phyloP scores from a whole-genome alignment of 2,113 vertebrate genomes.

The Mionectes macconnelli region DNA sequence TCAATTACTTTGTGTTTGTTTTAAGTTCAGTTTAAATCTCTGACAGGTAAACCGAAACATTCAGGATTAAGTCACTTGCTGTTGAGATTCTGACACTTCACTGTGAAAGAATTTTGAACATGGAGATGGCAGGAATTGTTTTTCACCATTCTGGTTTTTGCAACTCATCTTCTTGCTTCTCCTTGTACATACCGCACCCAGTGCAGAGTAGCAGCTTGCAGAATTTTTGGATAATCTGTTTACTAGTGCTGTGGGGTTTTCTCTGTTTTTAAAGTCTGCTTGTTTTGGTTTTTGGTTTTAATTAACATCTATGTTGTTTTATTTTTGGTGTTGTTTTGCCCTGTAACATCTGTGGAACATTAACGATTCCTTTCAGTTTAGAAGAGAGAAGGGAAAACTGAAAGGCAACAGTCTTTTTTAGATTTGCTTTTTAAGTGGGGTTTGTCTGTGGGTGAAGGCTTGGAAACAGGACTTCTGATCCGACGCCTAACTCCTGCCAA shows the following conservation, averaged over 20 bases:
- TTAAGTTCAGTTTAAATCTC: not conserved
- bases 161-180: not conserved
- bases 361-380: not conserved
- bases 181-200: too few relatives aligned
- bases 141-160: not conserved
- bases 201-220: not conserved
- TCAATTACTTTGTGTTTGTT: not conserved
- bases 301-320: not conserved
- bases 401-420: not conserved
- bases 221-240: not conserved
- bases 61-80: not conserved
- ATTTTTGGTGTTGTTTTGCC: not conserved
- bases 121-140: not conserved
- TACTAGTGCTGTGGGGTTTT: not conserved
- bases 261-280: not conserved
- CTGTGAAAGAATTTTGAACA: not conserved
- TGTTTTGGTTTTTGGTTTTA: not conserved
- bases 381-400: not conserved
- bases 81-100: not conserved
- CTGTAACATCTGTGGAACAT: conserved; percentile 5
- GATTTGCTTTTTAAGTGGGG: not conserved
- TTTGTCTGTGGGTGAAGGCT: not conserved
- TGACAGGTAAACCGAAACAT: not conserved
- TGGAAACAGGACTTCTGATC: not conserved
- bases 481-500: not conserved